Evolutionary conservation across 2,888 invertebrate genomes (phyloP), one percentile per base, ranked within the genome.

Genomic region (Andrena camellia): DNA sequence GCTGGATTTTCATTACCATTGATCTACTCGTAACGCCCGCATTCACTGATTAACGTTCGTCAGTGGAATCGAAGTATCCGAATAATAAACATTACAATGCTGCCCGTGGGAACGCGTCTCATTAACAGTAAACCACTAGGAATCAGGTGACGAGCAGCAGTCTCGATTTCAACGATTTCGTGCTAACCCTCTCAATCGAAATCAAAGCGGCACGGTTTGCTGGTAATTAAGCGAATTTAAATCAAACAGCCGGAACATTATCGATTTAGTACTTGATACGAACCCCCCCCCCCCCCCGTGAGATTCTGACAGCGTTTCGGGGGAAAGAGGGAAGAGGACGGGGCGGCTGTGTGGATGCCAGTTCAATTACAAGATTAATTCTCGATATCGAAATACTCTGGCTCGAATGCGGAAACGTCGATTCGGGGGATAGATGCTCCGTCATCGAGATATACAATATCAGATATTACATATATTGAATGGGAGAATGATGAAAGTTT

Each of bases 361-460:
- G 29, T 48, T 48, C 70, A 70, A 60, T 70, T 70, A 70, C 33
- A 35, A 70, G 70, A 42, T 70, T 70, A 70, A 70, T 70, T 70
- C 42, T 42, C 48, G 60, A 70, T 59, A 70, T 29, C 70, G 70
- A 60, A 60, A 60, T 60, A 42, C 13, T 29, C 20, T 59, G 42
- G 29, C 42, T 70, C 42, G 48, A 48, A 59, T 70, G 42, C 69
- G 57, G 33, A 33, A 69, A 23, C 68, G 57, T 6, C 17, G 54
- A 4, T 20, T n/a, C 23, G 26, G n/a, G 29, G 33, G 29, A 59
- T 26, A 35, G 31, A 66, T 66, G 66, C 50, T 50, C 50, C 66
- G 66, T 26, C 23, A 26, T 70, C 35, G 69, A 70, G 23, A 70
- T 59, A 26, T 57, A 59, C 59, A 35, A 70, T 70, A 59, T 59